A percentile compares a stretch with the other conserved stretches of the same genome.
Evolutionary conservation across 1,140 invertebrate genomes (phyloP).

Genomic region (Drosophila willistoni): DNA sequence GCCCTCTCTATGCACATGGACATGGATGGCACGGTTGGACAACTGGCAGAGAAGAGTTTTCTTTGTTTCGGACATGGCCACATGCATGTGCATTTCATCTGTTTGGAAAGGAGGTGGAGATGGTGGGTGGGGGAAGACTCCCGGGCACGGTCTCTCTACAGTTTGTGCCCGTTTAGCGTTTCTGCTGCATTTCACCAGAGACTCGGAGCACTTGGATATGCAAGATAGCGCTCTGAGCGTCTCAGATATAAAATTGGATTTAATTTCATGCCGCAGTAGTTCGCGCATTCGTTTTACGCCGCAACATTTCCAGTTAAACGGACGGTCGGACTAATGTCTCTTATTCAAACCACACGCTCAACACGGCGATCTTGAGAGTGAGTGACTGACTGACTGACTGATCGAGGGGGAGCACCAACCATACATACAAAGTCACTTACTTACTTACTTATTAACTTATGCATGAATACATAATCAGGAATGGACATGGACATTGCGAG

Average conservation of each 20-base stretch:
- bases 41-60: conserved; percentile 72
- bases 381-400: neutral
- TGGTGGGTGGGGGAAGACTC: neutral
- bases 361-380: conserved; percentile 9
- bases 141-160: neutral
- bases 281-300: conserved; percentile 74
- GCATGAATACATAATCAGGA: conserved; percentile 77
- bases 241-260: conserved; percentile 71
- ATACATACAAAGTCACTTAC: neutral
- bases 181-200: conserved; percentile 54
- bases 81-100: conserved; percentile 74
- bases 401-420: neutral
- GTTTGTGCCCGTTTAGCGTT: conserved; percentile 6
- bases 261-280: conserved; percentile 83
- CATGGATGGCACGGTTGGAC: conserved; percentile 71
- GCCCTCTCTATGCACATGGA: conserved; percentile 77
- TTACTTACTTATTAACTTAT: conserved; percentile 60
- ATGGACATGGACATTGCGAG: conserved; percentile 22
- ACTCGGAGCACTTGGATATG: conserved; percentile 69
- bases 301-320: conserved; percentile 78
- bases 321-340: conserved; percentile 39
- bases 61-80: conserved; percentile 74
- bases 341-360: conserved; percentile 65
- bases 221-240: conserved; percentile 63
- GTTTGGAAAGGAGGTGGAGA: conserved; percentile 10